phyloP scores from a whole-genome alignment of 2,888 invertebrate genomes.

The Argyresthia goedartella region DNA sequence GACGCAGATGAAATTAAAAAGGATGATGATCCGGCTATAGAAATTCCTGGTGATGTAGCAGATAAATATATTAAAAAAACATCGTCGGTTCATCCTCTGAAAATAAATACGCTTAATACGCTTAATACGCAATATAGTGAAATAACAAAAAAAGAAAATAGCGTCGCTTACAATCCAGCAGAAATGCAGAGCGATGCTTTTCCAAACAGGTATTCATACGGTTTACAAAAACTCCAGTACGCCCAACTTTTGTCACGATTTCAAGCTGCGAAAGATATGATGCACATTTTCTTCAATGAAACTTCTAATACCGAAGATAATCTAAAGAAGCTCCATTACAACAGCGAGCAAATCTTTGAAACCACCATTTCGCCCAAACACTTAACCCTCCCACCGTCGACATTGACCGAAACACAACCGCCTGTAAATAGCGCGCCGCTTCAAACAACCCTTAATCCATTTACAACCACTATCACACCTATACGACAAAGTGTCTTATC shows the following conservation, averaged over 20 bases:
- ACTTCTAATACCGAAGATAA: conserved; percentile 29
- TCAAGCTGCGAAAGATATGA: conserved; percentile 44
- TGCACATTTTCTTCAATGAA: conserved; percentile 50
- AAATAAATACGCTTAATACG: background rate
- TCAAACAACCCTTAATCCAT: conserved; percentile 18
- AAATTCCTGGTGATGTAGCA: background rate
- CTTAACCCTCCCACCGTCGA: conserved; percentile 16
- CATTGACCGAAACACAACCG: conserved; percentile 19
- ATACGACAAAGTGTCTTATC: conserved; percentile 30
- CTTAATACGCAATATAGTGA: too few relatives aligned
- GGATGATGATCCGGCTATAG: background rate
- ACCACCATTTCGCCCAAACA: conserved; percentile 14
- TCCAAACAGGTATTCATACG: conserved; percentile 50
- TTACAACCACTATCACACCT: conserved; percentile 29
- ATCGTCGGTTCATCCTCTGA: background rate
- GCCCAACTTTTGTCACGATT: conserved; percentile 44
- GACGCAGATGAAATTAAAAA: background rate
- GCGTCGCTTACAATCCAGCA: conserved; percentile 49
- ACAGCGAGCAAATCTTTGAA: conserved; percentile 23
- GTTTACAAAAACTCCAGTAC: conserved; percentile 52
- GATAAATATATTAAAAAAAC: too few relatives aligned
- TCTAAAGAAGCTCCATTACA: conserved; percentile 40
- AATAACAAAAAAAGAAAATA: conserved; percentile 10
- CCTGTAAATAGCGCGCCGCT: background rate
- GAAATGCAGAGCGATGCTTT: conserved; percentile 56